Conservation (phyloP, 2,113 vertebrate genomes). For the Taurulus bubalis region DNA sequence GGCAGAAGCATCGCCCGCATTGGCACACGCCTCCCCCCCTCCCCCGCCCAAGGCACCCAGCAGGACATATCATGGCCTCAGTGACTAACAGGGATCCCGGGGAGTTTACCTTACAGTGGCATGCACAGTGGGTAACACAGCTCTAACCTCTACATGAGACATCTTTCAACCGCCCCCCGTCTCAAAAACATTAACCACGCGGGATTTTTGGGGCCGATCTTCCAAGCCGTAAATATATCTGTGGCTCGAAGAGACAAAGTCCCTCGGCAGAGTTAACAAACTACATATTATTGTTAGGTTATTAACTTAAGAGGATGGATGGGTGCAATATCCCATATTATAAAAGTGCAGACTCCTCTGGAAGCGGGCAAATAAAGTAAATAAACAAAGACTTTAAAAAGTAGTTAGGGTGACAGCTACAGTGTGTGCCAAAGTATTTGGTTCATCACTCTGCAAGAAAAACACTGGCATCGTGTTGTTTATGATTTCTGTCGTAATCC, state of each 20-base stretch:
- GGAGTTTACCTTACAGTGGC: slow-evolving; percentile 54
- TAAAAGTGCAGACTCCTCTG: background rate
- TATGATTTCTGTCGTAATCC: background rate
- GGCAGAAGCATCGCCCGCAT: slow-evolving; percentile 50
- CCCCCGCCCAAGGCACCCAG: slow-evolving; percentile 25
- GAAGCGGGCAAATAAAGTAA: background rate
- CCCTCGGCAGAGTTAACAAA: background rate
- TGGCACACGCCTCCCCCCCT: slow-evolving; percentile 9
- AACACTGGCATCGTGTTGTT: slow-evolving; percentile 6
- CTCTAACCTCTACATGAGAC: slow-evolving; percentile 9
- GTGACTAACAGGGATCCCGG: slow-evolving; percentile 59
- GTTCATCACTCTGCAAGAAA: background rate
- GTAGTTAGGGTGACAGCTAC: background rate
- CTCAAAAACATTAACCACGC: slow-evolving; percentile 3
- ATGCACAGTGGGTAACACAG: slow-evolving; percentile 30
- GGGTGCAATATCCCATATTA: slow-evolving; percentile 7
- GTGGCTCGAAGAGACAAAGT: background rate
- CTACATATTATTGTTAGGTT: background rate
- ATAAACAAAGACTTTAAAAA: background rate
- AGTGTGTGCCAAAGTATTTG: background rate
- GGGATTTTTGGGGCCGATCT: background rate
- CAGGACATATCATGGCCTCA: slow-evolving; percentile 53
- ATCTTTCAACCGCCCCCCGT: slow-evolving; percentile 16
- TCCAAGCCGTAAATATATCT: slow-evolving; percentile 28
- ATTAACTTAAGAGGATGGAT: slow-evolving; percentile 7